Conservation (phyloP, 1,140 invertebrate genomes). For the Nephila pilipes region DNA sequence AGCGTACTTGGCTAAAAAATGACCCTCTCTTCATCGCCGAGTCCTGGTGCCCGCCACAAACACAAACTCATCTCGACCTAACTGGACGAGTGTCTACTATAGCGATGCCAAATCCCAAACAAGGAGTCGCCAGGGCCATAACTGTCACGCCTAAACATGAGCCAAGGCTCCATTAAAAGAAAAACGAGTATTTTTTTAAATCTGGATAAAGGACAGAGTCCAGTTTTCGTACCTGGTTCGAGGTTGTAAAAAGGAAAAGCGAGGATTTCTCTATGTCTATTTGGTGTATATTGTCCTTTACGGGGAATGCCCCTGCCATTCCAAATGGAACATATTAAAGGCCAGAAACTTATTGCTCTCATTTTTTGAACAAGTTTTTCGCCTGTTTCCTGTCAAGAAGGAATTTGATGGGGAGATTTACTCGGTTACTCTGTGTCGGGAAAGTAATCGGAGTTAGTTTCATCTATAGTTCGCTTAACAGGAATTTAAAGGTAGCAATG, state of each 20-base stretch:
- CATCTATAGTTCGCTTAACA: too few species aligned
- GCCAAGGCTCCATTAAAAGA: conserved; percentile 43
- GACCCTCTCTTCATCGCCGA: conserved; percentile 35
- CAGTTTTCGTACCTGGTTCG: neutral
- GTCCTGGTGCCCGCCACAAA: neutral
- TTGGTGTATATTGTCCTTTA: neutral
- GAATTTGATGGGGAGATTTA: neutral
- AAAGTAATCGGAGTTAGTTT: too few species aligned
- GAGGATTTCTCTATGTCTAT: neutral
- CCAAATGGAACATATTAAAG: neutral
- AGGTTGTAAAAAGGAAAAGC: neutral
- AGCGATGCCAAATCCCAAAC: neutral
- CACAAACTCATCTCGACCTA: conserved; percentile 35
- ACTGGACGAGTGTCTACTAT: conserved; percentile 25
- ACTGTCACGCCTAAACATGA: conserved; percentile 68
- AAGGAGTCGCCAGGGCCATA: conserved; percentile 30
- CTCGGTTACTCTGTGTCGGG: too few species aligned
- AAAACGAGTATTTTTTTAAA: conserved; percentile 58
- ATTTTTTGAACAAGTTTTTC: neutral
- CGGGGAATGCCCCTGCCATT: neutral
- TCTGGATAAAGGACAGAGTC: conserved; percentile 16
- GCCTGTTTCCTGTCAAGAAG: neutral
- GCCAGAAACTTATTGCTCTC: neutral
- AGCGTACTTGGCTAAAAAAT: conserved; percentile 48
- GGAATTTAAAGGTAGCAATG: too few species aligned